phyloP scores from a whole-genome alignment of 2,113 vertebrate genomes.

The Rhea pennata region DNA sequence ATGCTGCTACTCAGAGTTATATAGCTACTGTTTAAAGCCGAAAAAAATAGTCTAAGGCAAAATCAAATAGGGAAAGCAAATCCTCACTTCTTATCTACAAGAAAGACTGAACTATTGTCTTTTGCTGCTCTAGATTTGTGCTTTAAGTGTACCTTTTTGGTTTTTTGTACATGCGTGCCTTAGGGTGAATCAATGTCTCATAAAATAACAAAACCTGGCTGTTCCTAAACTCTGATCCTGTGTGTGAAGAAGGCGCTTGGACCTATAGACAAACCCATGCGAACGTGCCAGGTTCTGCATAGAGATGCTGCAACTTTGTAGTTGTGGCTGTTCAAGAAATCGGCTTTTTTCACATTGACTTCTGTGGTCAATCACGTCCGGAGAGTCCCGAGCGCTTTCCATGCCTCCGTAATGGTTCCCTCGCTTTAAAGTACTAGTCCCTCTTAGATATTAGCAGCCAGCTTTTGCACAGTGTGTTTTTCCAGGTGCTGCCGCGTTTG shows the following conservation, averaged over 20 bases:
- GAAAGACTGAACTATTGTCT: not conserved
- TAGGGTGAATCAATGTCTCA: not conserved
- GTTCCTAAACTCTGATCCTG: not conserved
- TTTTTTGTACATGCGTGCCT: not conserved
- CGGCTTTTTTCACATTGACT: not conserved
- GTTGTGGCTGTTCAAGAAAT: not conserved
- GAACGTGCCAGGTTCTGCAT: not conserved
- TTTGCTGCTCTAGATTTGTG: not conserved
- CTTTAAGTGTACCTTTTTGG: not conserved
- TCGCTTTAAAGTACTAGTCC: accelerated
- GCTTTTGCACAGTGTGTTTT: not conserved
- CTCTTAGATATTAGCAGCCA: not conserved
- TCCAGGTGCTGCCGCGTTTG: not conserved
- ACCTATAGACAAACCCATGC: not conserved
- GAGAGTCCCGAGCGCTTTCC: not conserved
- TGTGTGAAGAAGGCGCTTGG: conserved; percentile 4
- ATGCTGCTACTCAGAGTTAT: not conserved
- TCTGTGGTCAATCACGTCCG: not conserved
- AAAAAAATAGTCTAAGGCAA: not conserved
- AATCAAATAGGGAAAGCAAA: not conserved
- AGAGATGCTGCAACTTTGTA: not conserved
- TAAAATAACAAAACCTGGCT: not conserved
- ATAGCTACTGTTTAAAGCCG: conserved; percentile 13
- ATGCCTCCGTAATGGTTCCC: accelerated
- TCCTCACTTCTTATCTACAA: accelerated